phyloP scores from a whole-genome alignment of 2,113 vertebrate species.

The Amblyopsis rosae region DNA sequence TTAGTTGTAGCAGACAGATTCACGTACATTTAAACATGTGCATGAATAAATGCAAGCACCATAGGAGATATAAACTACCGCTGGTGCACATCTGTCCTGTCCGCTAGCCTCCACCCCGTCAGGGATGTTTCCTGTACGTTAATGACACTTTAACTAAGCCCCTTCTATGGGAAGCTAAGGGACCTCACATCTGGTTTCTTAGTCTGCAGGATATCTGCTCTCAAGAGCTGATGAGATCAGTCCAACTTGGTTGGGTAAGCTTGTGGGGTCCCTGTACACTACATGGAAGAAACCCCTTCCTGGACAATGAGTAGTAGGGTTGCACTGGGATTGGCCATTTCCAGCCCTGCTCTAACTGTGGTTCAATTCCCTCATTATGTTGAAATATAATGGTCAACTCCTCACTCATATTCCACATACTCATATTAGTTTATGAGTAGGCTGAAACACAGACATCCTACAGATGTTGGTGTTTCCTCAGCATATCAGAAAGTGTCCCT shows the following conservation, averaged over 20 bases:
- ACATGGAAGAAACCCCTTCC: conserved; percentile 17
- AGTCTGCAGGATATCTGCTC: conserved; percentile 32
- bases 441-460: neutral
- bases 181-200: conserved; percentile 52
- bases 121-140: conserved; percentile 24
- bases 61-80: neutral
- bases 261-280: conserved; percentile 45
- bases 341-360: no score
- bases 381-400: no score
- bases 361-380: no score
- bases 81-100: conserved; percentile 13
- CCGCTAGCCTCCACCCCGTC: neutral
- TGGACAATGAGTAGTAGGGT: neutral
- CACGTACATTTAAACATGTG: neutral
- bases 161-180: conserved; percentile 30
- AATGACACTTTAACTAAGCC: conserved; percentile 45
- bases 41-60: neutral
- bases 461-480: neutral
- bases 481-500: conserved; percentile 18
- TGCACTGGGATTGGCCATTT: no score
- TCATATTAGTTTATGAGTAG: no score
- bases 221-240: conserved; percentile 56
- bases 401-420: no score
- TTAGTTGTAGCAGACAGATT: neutral
- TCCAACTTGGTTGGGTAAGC: conserved; percentile 61